Conservation (phyloP, 2,888 invertebrate species). For the Drosophila neonasuta region DNA sequence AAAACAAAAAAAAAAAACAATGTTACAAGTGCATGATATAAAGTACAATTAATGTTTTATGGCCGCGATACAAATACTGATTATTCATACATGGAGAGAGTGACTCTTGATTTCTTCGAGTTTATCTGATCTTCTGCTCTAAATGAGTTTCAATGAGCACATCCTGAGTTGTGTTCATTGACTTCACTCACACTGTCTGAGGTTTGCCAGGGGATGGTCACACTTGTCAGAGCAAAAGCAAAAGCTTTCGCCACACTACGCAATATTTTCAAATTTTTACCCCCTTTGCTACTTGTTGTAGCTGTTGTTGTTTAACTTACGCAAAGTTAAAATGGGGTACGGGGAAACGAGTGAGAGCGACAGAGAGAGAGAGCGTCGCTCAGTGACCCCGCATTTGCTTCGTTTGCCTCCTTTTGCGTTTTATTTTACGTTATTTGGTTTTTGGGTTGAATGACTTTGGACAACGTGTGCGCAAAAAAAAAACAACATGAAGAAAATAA, state of each 20-base stretch:
- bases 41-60: constrained; percentile 15
- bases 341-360: constrained; percentile 4
- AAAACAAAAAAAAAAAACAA: constrained; percentile 27
- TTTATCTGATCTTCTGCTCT: constrained; percentile 25
- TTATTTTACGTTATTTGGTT: constrained; percentile 71
- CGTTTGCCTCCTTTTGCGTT: constrained; percentile 54
- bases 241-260: constrained; percentile 40
- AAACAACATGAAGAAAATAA: constrained; percentile 42
- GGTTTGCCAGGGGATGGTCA: constrained; percentile 14
- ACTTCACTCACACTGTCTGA: constrained; percentile 10
- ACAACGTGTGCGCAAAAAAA: constrained; percentile 66
- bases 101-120: constrained; percentile 9
- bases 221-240: constrained; percentile 13
- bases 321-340: constrained; percentile 9
- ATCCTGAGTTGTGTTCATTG: constrained; percentile 47
- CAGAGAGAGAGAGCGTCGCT: constrained; percentile 44
- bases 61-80: constrained; percentile 4
- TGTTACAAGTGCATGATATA: constrained; percentile 6
- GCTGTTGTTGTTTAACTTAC: constrained; percentile 34
- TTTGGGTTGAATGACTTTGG: constrained; percentile 73
- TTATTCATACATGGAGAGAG: neutral
- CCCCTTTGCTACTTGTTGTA: constrained; percentile 38
- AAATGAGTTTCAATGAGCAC: constrained; percentile 53
- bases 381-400: constrained; percentile 60
- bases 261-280: constrained; percentile 48